Base-by-base conservation (phyloP, 2,888 invertebrate species). In the Drosophila lutescens region DNA sequence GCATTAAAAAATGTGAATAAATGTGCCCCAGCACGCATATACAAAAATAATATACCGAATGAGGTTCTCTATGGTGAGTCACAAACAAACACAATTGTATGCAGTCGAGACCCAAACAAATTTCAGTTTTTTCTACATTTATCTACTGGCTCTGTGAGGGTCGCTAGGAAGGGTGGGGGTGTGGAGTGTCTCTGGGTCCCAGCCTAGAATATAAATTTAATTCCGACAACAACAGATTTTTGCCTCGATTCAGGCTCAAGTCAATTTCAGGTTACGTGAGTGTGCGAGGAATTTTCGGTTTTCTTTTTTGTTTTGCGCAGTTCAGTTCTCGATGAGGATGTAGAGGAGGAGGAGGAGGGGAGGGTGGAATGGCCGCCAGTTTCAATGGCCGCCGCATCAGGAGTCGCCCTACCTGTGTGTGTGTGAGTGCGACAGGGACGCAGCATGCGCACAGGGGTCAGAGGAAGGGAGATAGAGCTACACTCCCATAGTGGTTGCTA, bases 131-230 rank as follows among this genome's bases (percentile, higher is more conserved):
- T 63, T 40, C 13, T 17, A 49, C 49, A 49, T 40, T 59, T 59
- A 57, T 57, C 49, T 57, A 57, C 47, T 20, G 20, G 20, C 30
- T 36, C 12, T 54, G 53, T 44, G 46, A 51, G 50, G 51, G 57
- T 53, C 50, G 17, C 6, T n/a, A 17, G 4, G 9, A 43, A 36
- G 58, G 55, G 59, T 47, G 47, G 51, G 9, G 23, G 49, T 41
- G 51, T 6, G 32, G 32, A n/a, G 44, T 20, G 13, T 26, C 23
- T n/a, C 15, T 9, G 30, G 26, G 67, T 66, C 60, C 77, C 66
- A 63, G 74, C 74, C 89, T 74, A 76, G 84, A 88, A 88, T 87
- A 83, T 85, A 88, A 85, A 89, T 88, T 87, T 88, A 90, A 74
- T 75, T 76, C 76, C 78, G 69, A 67, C 62, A 78, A 75, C 66